Evolutionary conservation across 2,113 vertebrate genomes (phyloP).

Genomic region (Pluvialis apricaria): DNA sequence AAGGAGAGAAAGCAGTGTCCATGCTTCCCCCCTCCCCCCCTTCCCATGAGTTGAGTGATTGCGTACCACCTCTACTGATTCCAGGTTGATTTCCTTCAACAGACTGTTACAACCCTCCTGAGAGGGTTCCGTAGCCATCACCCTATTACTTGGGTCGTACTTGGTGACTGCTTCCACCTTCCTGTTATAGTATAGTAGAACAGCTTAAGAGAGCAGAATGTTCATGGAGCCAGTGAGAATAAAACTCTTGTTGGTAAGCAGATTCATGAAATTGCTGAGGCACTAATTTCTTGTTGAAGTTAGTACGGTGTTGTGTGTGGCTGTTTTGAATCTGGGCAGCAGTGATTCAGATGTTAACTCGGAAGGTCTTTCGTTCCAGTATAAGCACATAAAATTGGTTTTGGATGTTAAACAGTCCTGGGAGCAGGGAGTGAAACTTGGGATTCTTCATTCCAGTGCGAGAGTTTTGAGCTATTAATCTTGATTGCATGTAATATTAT

Average conservation of each 20-base stretch:
- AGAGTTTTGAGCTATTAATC: background rate
- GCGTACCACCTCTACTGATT: background rate
- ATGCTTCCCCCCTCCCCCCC: accelerated
- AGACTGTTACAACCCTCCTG: background rate
- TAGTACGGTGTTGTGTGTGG: background rate
- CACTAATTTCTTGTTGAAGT: background rate
- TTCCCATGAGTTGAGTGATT: background rate
- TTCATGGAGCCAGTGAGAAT: background rate
- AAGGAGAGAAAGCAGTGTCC: background rate
- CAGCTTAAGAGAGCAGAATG: background rate
- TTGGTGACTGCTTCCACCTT: background rate
- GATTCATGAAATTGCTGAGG: background rate
- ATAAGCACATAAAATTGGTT: background rate
- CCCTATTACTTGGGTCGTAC: background rate
- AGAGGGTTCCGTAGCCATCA: background rate
- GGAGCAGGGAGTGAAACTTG: background rate
- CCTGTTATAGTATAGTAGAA: background rate
- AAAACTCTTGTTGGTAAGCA: background rate
- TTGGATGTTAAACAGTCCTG: background rate
- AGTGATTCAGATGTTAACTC: background rate
- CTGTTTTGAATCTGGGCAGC: background rate
- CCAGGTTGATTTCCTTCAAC: background rate
- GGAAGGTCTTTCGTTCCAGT: background rate
- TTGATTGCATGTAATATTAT: background rate
- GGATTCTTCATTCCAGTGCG: background rate